Conservation (phyloP, 2,113 vertebrate genomes). For the Conger conger region DNA sequence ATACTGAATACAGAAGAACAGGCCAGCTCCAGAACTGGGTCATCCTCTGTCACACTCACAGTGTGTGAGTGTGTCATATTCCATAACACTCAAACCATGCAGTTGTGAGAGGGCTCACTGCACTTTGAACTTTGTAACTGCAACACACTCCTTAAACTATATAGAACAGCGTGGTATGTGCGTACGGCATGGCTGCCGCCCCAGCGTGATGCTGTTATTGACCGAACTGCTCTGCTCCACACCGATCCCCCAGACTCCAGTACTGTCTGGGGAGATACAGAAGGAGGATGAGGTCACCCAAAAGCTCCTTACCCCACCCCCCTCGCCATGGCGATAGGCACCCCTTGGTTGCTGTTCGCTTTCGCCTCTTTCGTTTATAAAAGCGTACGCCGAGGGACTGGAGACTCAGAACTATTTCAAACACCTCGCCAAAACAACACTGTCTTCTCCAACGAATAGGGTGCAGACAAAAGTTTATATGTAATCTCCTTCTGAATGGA, state of each 20-base stretch:
- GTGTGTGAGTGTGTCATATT: no score
- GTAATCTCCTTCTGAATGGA: not conserved
- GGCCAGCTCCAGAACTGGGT: no score
- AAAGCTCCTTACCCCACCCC: not conserved
- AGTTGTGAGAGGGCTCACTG: no score
- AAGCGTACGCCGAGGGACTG: no score
- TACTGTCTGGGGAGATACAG: not conserved
- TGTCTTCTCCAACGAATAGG: not conserved
- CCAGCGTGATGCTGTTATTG: not conserved
- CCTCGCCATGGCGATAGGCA: slow-evolving; percentile 2
- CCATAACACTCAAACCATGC: no score
- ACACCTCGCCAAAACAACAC: not conserved
- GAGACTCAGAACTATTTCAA: not conserved
- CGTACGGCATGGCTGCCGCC: no score
- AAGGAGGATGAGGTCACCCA: slow-evolving; percentile 10
- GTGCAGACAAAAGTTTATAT: no score
- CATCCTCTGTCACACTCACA: no score
- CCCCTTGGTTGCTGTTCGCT: not conserved
- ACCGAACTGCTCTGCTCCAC: not conserved
- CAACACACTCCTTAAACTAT: not conserved
- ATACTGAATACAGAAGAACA: no score
- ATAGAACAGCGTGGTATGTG: not conserved
- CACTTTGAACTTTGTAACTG: slow-evolving; percentile 3
- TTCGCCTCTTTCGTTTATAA: not conserved
- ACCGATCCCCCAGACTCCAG: not conserved